These are phyloP conservation scores for Gulo gulo DNA, from an alignment of 2,113 vertebrate genomes.

Conservation along the genomic window DNA sequence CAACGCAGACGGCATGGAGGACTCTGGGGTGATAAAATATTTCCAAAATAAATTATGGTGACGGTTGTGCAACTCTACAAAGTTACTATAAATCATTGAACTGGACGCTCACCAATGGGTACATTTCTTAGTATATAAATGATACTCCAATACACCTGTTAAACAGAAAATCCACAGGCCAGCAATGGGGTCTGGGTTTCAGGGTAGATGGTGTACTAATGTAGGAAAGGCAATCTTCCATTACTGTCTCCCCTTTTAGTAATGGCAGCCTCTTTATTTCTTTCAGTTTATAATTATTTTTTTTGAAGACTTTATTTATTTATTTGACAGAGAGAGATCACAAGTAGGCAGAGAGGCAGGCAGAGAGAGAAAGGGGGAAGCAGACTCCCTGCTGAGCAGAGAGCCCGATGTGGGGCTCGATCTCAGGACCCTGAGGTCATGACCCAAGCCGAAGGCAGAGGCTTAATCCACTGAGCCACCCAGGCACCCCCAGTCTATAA, in stretches of 20 bases:
- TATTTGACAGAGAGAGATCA: no score
- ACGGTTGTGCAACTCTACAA: background rate
- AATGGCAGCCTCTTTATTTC: background rate
- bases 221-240: background rate
- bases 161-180: background rate
- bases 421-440: no score
- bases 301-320: no score
- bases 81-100: background rate
- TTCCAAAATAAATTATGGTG: background rate
- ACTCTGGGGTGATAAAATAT: background rate
- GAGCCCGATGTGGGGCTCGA: no score
- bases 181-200: background rate
- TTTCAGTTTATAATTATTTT: background rate
- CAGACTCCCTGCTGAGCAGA: no score
- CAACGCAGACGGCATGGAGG: background rate
- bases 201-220: background rate
- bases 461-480: no score
- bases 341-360: no score
- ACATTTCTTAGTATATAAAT: background rate
- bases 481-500: background rate
- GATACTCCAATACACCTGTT: background rate
- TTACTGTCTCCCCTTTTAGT: no score
- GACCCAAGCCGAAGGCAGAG: no score
- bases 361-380: no score
- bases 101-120: background rate